These are phyloP conservation scores for Crotalus tigris DNA, from an alignment of 2,113 vertebrate genomes.

Conservation along the genomic window DNA sequence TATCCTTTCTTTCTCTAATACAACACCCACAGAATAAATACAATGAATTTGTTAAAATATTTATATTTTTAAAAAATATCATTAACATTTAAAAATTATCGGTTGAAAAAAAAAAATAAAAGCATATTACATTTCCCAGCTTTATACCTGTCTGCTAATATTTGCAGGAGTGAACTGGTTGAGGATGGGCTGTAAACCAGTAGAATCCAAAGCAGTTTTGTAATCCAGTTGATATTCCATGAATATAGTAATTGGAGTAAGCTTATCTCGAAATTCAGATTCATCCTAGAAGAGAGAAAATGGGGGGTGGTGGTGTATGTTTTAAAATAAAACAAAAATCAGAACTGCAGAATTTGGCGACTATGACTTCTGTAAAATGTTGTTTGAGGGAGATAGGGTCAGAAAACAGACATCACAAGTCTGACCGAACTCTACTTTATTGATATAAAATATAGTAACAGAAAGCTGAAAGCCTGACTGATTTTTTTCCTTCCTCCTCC, in stretches of 20 bases:
- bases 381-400: not conserved
- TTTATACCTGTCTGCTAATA: slow-evolving; percentile 86
- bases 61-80: not conserved
- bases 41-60: not conserved
- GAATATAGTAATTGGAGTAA: slow-evolving; percentile 90
- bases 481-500: not conserved
- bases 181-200: slow-evolving; percentile 85
- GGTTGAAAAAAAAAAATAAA: not conserved
- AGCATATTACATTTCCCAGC: not conserved
- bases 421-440: not conserved
- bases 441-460: not conserved
- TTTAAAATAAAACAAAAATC: not conserved
- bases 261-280: slow-evolving; percentile 92
- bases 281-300: slow-evolving; percentile 77
- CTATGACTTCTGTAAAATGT: not conserved
- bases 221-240: slow-evolving; percentile 93
- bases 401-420: not conserved
- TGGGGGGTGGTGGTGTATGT: not conserved
- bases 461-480: not conserved
- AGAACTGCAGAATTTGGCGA: not conserved
- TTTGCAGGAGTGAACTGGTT: slow-evolving; percentile 85
- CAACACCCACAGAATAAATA: not conserved
- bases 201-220: slow-evolving; percentile 75
- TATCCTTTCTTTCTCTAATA: not conserved
- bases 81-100: not conserved